Evolutionary conservation across 2,888 invertebrate genomes (phyloP), one percentile per base, ranked within the genome.

Genomic region (Thecocarcelia acutangulata): DNA sequence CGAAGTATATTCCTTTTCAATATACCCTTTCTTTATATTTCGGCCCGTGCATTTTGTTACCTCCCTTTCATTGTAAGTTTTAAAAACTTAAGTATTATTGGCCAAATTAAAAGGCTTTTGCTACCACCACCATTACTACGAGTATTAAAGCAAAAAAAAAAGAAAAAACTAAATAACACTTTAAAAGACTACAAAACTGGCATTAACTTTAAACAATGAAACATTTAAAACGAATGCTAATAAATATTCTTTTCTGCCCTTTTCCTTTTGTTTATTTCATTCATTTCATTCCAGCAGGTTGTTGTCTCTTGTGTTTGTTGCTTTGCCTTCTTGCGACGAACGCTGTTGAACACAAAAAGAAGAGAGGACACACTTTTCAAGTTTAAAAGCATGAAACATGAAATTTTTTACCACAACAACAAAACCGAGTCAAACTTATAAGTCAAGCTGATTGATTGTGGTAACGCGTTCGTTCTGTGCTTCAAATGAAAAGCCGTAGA

Each of bases 391-490:
- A 66, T 72, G 58, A 76, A 76, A 54, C 70, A 61, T 80, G 58
- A 76, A 76, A 63, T 68, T 33, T 48, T 69, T 61, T 50, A 28
- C n/a, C 42, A 0, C 0, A 33, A 21, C 24, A 63, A 44, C 44
- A 64, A 58, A 64, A 64, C 61, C 58, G 13, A 50, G 42, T 24
- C 17, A 28, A 66, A 63, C 52, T 50, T 44, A 63, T 54, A 46
- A 76, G 59, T 72, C 59, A 73, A 64, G 69, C 70, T 82, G 77
- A 75, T 80, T 70, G 80, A 80, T 79, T 73, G 81, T 33, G 44
- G 69, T 76, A 72, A 69, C 75, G 42, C 44, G 64, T 83, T 80
- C 44, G 64, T 83, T 80, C 68, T 52, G 17, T 28, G 48, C 24
- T 44, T 42, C 24, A 44, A 2, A 54, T 13, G n/a, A 52, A 28